Conservation (phyloP, 2,888 invertebrate species). For the Ctenicera cuprea region DNA sequence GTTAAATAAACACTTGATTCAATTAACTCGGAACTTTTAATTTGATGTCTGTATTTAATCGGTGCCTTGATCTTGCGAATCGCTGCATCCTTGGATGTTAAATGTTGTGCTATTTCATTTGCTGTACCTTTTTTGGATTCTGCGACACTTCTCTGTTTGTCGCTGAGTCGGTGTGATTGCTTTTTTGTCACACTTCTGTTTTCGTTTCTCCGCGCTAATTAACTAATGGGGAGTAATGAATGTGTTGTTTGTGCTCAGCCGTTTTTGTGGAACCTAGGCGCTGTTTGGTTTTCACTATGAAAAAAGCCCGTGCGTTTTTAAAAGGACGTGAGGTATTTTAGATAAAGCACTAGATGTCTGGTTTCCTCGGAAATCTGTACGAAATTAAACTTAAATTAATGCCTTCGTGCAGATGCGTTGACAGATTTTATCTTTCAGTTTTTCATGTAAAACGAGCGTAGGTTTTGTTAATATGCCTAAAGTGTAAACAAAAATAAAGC, state of each 20-base stretch:
- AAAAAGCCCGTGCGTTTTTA: slow-evolving; percentile 27
- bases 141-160: slow-evolving; percentile 32
- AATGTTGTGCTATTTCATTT: slow-evolving; percentile 22
- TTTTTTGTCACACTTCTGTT: slow-evolving; percentile 47
- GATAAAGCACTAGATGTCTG: slow-evolving; percentile 46
- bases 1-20: slow-evolving; percentile 4
- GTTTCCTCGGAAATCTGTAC: slow-evolving; percentile 23
- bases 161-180: slow-evolving; percentile 39
- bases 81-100: not conserved
- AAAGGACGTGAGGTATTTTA: slow-evolving; percentile 34
- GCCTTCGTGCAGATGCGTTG: slow-evolving; percentile 29
- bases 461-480: slow-evolving; percentile 31
- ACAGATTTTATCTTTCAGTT: slow-evolving; percentile 37
- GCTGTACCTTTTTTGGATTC: slow-evolving; percentile 4
- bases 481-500: slow-evolving; percentile 48
- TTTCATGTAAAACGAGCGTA: slow-evolving; percentile 19
- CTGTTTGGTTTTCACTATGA: slow-evolving; percentile 28
- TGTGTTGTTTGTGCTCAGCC: slow-evolving; percentile 44
- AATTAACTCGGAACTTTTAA: slow-evolving; percentile 22
- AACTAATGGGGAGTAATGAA: slow-evolving; percentile 50
- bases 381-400: slow-evolving; percentile 40
- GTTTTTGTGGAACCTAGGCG: slow-evolving; percentile 35
- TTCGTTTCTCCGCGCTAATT: slow-evolving; percentile 44
- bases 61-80: slow-evolving; percentile 19
- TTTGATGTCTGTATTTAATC: slow-evolving; percentile 20